These are phyloP conservation scores for Hydractinia symbiolongicarpus DNA, from an alignment of 30 jellyfish, hydroid and myxozoan genomes.

Conservation along the genomic window DNA sequence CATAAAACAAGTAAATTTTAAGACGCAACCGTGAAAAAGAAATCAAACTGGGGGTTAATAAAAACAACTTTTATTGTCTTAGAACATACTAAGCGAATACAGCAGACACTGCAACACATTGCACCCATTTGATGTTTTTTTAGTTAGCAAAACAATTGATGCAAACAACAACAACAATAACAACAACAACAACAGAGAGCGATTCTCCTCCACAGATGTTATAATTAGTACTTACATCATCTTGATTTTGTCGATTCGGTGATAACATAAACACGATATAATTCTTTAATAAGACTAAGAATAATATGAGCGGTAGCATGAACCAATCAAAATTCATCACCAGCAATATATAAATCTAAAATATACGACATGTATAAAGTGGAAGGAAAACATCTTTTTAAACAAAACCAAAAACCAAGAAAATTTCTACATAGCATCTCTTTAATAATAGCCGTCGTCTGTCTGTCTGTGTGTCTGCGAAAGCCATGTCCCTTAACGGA, in stretches of 20 bases:
- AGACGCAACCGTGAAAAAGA: background rate
- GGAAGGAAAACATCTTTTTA: background rate
- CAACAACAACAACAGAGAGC: too few species aligned
- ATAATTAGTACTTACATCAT: constrained; percentile 26
- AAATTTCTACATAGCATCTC: too few species aligned
- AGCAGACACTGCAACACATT: too few species aligned
- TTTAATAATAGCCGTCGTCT: too few species aligned
- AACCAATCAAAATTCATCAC: constrained; percentile 87
- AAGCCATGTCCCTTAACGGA: too few species aligned
- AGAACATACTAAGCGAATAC: too few species aligned
- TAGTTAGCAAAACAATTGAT: too few species aligned
- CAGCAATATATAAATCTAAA: constrained; percentile 78
- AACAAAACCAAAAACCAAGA: too few species aligned
- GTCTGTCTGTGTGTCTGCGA: too few species aligned
- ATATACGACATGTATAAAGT: constrained; percentile 1
- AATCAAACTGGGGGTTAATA: background rate
- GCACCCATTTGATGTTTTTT: too few species aligned
- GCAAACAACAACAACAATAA: too few species aligned
- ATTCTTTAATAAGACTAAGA: constrained; percentile 79
- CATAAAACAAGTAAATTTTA: background rate
- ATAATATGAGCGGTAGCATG: constrained; percentile 77
- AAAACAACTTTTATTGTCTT: background rate
- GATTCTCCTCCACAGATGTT: too few species aligned
- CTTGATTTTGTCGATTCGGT: constrained; percentile 48
- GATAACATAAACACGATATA: constrained; percentile 70